phyloP scores from a whole-genome alignment of 2,888 invertebrate genomes.

The Lomographa bimaculata region DNA sequence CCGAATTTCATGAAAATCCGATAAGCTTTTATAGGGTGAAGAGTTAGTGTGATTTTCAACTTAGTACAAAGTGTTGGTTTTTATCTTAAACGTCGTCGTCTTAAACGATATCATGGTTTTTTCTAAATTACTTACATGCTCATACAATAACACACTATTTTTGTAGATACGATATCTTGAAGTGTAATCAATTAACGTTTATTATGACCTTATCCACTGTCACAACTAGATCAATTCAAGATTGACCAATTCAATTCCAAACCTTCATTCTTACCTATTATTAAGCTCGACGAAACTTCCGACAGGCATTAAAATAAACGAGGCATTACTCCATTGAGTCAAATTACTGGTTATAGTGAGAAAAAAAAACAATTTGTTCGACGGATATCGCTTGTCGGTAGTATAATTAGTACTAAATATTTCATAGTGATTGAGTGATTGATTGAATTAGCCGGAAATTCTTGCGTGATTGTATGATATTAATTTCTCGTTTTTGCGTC shows the following conservation, averaged over 20 bases:
- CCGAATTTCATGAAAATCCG: too few species aligned
- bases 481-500: too few species aligned
- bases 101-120: too few species aligned
- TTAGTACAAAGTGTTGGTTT: too few species aligned
- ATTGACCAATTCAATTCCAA: conserved; percentile 11
- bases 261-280: conserved; percentile 17
- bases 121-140: too few species aligned
- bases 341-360: conserved; percentile 28
- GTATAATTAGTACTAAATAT: conserved; percentile 21
- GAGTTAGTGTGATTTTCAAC: too few species aligned
- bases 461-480: too few species aligned
- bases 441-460: conserved; percentile 36
- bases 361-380: conserved; percentile 31
- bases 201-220: conserved; percentile 5
- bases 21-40: too few species aligned
- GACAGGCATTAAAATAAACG: conserved; percentile 34
- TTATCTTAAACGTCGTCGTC: too few species aligned
- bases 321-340: conserved; percentile 27
- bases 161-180: too few species aligned
- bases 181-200: too few species aligned
- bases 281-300: conserved; percentile 31
- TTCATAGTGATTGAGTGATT: conserved; percentile 36
- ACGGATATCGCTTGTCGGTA: conserved; percentile 44
- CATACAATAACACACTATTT: too few species aligned
- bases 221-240: conserved; percentile 7